Percentiles rank a stretch among this genome's conserved stretches.
Evolutionary conservation across 2,113 vertebrate species (phyloP).

Genomic region (Numenius arquata): DNA sequence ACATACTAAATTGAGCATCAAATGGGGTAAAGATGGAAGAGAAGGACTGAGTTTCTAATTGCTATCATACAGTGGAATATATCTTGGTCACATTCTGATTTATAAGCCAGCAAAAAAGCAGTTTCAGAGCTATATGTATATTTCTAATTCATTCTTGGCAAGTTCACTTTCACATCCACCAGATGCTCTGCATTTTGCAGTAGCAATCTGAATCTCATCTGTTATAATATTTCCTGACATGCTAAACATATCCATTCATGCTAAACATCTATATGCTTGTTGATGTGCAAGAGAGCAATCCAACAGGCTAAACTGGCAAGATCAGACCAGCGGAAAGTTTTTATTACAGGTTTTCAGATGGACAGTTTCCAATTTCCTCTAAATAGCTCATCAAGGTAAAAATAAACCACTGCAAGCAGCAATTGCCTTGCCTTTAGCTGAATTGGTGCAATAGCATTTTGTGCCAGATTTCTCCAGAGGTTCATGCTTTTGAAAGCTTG

Average conservation of each 20-base stretch:
- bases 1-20: neutral
- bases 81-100: neutral
- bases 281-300: neutral
- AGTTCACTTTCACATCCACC: neutral
- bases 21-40: neutral
- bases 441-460: neutral
- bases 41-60: neutral
- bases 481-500: constrained; percentile 4
- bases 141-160: constrained; percentile 26
- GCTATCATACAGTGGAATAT: neutral
- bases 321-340: neutral
- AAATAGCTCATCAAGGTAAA: constrained; percentile 7
- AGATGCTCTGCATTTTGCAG: constrained; percentile 41
- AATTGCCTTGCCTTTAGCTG: neutral
- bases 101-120: neutral
- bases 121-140: neutral
- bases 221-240: neutral
- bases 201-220: constrained; percentile 21
- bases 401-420: neutral
- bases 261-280: neutral
- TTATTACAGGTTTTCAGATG: constrained; percentile 37
- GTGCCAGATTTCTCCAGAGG: constrained; percentile 41
- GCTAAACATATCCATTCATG: neutral
- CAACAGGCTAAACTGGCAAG: neutral
- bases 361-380: neutral